These are phyloP conservation scores for Tiaroga cobitis DNA, from an alignment of 2,797 vertebrate genomes.

Conservation along the genomic window DNA sequence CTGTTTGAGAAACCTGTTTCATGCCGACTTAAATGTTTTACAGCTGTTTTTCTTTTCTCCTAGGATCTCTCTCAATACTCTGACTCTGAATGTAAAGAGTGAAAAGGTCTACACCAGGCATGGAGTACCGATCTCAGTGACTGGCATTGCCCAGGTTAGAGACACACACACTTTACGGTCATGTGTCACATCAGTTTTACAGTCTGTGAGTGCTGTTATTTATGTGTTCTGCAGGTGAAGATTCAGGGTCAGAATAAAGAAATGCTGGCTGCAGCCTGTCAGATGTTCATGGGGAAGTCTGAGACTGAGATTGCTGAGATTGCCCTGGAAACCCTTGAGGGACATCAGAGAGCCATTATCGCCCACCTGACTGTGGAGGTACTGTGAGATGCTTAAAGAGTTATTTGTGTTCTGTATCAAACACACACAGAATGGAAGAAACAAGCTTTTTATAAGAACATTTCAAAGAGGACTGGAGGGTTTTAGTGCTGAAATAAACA, in stretches of 20 bases:
- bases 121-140: slow-evolving; percentile 94
- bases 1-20: neutral
- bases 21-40: neutral
- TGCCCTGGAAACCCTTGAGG: slow-evolving; percentile 92
- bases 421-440: neutral
- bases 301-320: slow-evolving; percentile 88
- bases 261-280: slow-evolving; percentile 93
- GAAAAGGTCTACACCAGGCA: slow-evolving; percentile 95
- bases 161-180: neutral
- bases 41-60: neutral
- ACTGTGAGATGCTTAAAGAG: slow-evolving; percentile 22
- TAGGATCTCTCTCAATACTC: slow-evolving; percentile 92
- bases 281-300: slow-evolving; percentile 96
- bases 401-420: neutral
- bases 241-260: slow-evolving; percentile 98
- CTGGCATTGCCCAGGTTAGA: slow-evolving; percentile 91
- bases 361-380: slow-evolving; percentile 97
- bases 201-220: neutral
- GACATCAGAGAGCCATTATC: slow-evolving; percentile 96
- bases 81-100: slow-evolving; percentile 95
- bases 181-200: neutral
- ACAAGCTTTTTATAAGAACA: neutral
- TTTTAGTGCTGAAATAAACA: slow-evolving; percentile 7
- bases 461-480: neutral
- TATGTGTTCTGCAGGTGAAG: slow-evolving; percentile 82